Conservation (phyloP, 2,113 vertebrate species). For the Telmatochromis sp. region DNA sequence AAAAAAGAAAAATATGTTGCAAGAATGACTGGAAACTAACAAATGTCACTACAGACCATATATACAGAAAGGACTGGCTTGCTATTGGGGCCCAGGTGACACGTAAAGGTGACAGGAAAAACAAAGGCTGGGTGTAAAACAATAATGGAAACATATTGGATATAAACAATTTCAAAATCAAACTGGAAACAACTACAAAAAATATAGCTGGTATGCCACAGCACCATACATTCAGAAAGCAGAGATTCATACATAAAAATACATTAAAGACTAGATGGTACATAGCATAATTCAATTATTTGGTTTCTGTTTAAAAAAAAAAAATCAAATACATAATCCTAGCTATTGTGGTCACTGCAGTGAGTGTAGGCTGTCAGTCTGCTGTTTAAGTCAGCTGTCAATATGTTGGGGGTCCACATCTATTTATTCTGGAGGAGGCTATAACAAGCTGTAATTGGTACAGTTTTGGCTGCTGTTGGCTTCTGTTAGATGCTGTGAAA, state of each 20-base stretch:
- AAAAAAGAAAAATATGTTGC: background rate
- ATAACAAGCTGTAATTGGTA: background rate
- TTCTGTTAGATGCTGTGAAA: background rate
- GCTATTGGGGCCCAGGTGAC: background rate
- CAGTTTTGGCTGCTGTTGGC: background rate
- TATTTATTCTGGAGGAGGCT: background rate
- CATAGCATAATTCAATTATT: background rate
- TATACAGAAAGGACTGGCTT: background rate
- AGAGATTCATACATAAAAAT: background rate
- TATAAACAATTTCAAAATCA: background rate
- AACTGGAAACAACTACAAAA: background rate
- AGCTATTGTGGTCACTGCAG: background rate
- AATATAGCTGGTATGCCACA: background rate
- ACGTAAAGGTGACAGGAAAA: background rate
- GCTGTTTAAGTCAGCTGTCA: background rate
- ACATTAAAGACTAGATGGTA: background rate
- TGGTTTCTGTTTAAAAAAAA: background rate
- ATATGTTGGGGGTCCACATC: background rate
- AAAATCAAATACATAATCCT: background rate
- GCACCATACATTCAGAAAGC: background rate
- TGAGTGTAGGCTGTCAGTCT: background rate
- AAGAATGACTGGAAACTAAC: background rate
- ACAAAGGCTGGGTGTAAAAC: background rate
- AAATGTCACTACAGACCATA: background rate
- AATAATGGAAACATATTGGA: background rate